Base-by-base conservation (phyloP, 2,888 invertebrate genomes). In the Hypomecis atomaria region DNA sequence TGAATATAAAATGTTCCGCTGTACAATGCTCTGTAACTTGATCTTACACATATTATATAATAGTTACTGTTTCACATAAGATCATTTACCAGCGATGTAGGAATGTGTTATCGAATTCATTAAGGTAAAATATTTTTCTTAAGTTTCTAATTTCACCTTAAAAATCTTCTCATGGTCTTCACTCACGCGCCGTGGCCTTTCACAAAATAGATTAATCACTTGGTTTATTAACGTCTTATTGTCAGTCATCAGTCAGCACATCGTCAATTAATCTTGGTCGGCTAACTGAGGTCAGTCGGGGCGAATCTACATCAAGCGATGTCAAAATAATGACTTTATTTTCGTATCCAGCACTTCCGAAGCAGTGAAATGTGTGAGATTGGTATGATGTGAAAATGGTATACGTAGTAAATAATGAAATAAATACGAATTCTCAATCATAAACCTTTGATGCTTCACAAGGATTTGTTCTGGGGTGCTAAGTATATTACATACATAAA, bases 141-240 rank as follows among this genome's bases (percentile, higher is more conserved):
- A 45, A 57, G 50, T 63, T 59, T 55, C 52, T 58, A 56, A 53
- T 65, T 60, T 53, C 60, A 57, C 53, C 48, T 53, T 53, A 64
- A 59, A 65, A 63, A 59, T 52, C 40, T 67, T 71, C 66, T 60
- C 71, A 69, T 64, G 68, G 37, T 42, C 65, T 67, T 67, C 60
- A 54, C 55, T 66, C 69, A 65, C 63, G 62, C 13, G 48, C 53
- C 49, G 48, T 50, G 13, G 49, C 53, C 71, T 71, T 69, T 72
- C 72, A 68, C 62, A 50, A 65, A 69, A 60, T 50, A 65, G 57
- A 69, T 66, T 68, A 71, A 72, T 71, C 62, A 61, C 53, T 59
- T 55, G 61, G 45, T 62, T 65, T 66, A 66, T 67, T 69, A 69
- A 62, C 62, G 69, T 69, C 64, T 67, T 60, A 63, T 66, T 65